Percentiles rank a stretch among this genome's conserved stretches.
Evolutionary conservation across 53 echinoderm and acorn worm genomes (phyloP).

Genomic region (Stichopus horrens): DNA sequence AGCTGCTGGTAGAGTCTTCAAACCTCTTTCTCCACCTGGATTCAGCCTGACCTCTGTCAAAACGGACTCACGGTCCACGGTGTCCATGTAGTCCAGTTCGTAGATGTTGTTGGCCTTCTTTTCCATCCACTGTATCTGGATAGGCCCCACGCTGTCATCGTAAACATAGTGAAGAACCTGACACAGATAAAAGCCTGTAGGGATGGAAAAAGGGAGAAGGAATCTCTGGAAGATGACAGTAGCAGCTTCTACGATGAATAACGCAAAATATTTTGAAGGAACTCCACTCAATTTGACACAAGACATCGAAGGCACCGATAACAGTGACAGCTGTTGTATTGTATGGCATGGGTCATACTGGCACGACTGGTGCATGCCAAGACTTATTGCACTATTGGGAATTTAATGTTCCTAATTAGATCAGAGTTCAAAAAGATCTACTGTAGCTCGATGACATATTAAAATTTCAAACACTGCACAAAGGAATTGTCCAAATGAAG

Average conservation of each 20-base stretch:
- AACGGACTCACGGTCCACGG: constrained; percentile 81
- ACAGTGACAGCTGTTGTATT: too few species aligned
- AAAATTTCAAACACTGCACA: too few species aligned
- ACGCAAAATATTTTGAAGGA: too few species aligned
- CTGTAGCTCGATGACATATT: too few species aligned
- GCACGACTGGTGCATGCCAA: too few species aligned
- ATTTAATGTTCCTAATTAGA: too few species aligned
- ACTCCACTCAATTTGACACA: too few species aligned
- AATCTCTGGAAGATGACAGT: background rate
- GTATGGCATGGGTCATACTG: too few species aligned
- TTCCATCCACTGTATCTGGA: constrained; percentile 93
- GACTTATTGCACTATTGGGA: too few species aligned
- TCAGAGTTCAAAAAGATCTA: too few species aligned
- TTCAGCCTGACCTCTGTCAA: constrained; percentile 80
- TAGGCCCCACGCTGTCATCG: constrained; percentile 67
- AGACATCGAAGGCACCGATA: too few species aligned
- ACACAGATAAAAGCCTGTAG: constrained; percentile 78
- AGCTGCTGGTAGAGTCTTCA: constrained; percentile 59
- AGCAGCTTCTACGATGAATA: background rate
- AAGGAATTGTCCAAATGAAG: too few species aligned
- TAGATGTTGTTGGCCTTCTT: constrained; percentile 70
- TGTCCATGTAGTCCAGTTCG: constrained; percentile 87
- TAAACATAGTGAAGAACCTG: constrained; percentile 90
- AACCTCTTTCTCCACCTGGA: constrained; percentile 67
- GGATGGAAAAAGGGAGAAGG: background rate